Percentiles rank a stretch among this genome's conserved stretches.
Evolutionary conservation across 2,113 vertebrate species (phyloP).

Genomic region (Salvelinus alpinus): DNA sequence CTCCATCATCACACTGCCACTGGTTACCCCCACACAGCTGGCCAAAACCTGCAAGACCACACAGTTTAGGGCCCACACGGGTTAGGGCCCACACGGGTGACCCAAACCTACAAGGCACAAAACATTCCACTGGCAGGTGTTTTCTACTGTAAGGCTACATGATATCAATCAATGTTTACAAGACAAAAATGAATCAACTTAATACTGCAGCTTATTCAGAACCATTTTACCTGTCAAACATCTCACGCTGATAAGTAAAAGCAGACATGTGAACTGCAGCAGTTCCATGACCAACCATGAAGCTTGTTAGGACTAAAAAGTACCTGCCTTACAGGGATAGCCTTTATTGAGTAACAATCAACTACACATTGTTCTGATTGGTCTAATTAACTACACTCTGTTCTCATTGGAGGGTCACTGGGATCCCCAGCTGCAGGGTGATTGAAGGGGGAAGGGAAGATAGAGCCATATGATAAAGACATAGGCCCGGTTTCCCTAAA

Average conservation of each 20-base stretch:
- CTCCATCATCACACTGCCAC: slow-evolving; percentile 88
- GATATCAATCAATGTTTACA: too few species aligned
- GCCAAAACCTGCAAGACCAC: background rate
- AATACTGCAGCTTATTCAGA: background rate
- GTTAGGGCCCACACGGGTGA: background rate
- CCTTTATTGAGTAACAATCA: background rate
- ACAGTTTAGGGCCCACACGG: background rate
- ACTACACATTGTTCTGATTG: background rate
- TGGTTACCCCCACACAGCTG: slow-evolving; percentile 48
- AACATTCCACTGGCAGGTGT: background rate
- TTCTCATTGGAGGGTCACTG: background rate
- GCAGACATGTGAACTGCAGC: slow-evolving; percentile 11
- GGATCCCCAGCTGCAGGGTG: too few species aligned
- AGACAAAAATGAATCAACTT: background rate
- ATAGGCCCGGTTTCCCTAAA: too few species aligned
- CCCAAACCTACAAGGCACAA: background rate
- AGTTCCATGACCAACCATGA: slow-evolving; percentile 46
- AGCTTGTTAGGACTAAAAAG: background rate
- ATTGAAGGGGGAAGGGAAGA: too few species aligned
- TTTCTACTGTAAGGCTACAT: too few species aligned
- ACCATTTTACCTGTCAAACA: slow-evolving; percentile 46
- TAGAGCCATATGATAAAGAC: too few species aligned
- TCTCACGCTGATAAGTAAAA: slow-evolving; percentile 31
- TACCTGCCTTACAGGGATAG: background rate
- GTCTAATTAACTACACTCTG: background rate